Base-by-base conservation (phyloP, 2,888 invertebrate genomes). In the Zygothrica quintamaculata region DNA sequence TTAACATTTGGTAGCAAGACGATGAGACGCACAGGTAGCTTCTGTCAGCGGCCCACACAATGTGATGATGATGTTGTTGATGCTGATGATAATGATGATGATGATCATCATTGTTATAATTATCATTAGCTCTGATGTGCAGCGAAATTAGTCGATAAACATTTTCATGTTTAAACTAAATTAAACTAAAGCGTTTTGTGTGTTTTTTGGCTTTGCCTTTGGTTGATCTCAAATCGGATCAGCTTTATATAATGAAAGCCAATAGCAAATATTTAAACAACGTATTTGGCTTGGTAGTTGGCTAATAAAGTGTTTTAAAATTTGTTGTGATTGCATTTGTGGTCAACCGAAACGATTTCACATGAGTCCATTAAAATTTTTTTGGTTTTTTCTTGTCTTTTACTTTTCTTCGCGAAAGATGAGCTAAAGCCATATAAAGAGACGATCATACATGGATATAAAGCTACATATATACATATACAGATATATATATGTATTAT, bases 291-390 rank as follows among this genome's bases (percentile, higher is more conserved):
- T 61, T 59, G 15, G 36, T 40, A 53, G 37, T 31, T 50, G 36
- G 55, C 66, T 84, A 84, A 78, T 84, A 53, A 80, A 77, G 84
- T 74, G 77, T 74, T 67, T 84, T 69, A 42, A 62, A 62, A 37
- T 60, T 64, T 65, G 47, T 80, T 60, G 47, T 50, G 52, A 56
- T 50, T 68, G 33, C 46, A 11, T 44, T 46, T 13, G 15, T 42
- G 53, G 25, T 22, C 39, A 48, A 22, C 4, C 46, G 44, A 33
- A 42, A 31, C 67, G 33, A 48, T 25, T 52, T 67, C 9, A 13
- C 3, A 25, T 2, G 16, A 2, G 31, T 15, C 31, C 51, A 51
- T 58, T 58, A 42, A 42, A 50, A n/a, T n/a, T n/a, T n/a, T n/a
- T n/a, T n/a, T n/a, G n/a, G n/a, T n/a, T n/a, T n/a, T n/a, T n/a